These are phyloP conservation scores for Dicycla oo DNA, from an alignment of 2,888 invertebrate species.

Conservation along the genomic window DNA sequence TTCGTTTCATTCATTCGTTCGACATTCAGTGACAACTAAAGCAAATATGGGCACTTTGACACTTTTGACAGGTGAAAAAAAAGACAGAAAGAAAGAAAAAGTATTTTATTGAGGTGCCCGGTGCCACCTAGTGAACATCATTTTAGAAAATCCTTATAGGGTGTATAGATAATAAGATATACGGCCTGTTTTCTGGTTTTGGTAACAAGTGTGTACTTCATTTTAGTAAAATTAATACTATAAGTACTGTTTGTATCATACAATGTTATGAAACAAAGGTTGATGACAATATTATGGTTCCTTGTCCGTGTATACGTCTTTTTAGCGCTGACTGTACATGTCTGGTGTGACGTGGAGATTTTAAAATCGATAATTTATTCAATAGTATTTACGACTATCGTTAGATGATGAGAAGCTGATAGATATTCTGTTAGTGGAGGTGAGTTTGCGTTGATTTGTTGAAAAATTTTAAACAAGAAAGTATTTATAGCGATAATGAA, in stretches of 20 bases:
- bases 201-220: not conserved
- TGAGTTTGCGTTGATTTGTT: not conserved
- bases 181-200: too few relatives aligned
- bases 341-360: not conserved
- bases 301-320: not conserved
- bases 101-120: too few relatives aligned
- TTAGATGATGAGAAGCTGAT: conserved; percentile 17
- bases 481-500: conserved; percentile 5
- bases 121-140: too few relatives aligned
- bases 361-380: not conserved
- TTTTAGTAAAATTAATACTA: too few relatives aligned
- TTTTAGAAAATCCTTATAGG: too few relatives aligned
- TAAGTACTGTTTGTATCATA: too few relatives aligned
- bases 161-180: too few relatives aligned
- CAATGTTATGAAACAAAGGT: not conserved
- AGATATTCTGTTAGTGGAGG: not conserved
- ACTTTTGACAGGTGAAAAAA: too few relatives aligned
- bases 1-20: too few relatives aligned
- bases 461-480: conserved; percentile 6
- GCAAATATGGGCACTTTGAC: too few relatives aligned
- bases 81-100: too few relatives aligned
- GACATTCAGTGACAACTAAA: too few relatives aligned
- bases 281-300: not conserved
- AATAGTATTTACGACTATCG: conserved; percentile 1
- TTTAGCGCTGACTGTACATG: not conserved